Percentiles rank a stretch among this genome's conserved stretches.
phyloP scores from a whole-genome alignment of 1,140 invertebrate genomes.

The Kradibia gibbosae region DNA sequence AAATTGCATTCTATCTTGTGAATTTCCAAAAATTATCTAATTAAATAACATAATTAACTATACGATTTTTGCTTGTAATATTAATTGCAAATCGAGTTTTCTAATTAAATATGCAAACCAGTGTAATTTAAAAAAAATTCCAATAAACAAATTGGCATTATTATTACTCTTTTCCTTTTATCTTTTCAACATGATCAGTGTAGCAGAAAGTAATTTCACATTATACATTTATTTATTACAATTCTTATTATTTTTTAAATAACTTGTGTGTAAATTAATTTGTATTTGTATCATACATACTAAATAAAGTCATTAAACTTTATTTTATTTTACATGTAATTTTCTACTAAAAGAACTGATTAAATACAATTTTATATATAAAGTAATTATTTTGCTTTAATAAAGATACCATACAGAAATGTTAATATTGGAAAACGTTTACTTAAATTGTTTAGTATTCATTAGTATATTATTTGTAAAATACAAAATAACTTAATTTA shows the following conservation, averaged over 20 bases:
- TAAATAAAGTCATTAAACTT: not conserved
- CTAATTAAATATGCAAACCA: conserved; percentile 22
- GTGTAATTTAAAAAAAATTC: conserved; percentile 38
- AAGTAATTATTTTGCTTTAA: not conserved
- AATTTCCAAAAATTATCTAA: not conserved
- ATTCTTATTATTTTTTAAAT: too few relatives aligned
- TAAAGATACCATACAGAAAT: not conserved
- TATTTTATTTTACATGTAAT: not conserved
- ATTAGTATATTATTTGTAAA: too few relatives aligned
- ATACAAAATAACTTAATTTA: too few relatives aligned
- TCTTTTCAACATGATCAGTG: not conserved
- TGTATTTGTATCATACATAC: not conserved
- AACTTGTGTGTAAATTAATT: too few relatives aligned
- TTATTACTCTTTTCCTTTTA: not conserved
- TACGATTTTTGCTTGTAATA: not conserved
- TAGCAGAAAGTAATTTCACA: not conserved
- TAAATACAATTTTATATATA: not conserved
- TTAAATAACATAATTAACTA: not conserved
- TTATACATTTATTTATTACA: too few relatives aligned
- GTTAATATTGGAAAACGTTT: too few relatives aligned
- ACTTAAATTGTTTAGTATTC: too few relatives aligned
- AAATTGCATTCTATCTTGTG: conserved; percentile 1
- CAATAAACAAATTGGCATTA: conserved; percentile 27
- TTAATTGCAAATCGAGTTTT: not conserved
- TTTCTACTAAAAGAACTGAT: not conserved